phyloP scores from a whole-genome alignment of 2,888 invertebrate species.

The Axea sp. region DNA sequence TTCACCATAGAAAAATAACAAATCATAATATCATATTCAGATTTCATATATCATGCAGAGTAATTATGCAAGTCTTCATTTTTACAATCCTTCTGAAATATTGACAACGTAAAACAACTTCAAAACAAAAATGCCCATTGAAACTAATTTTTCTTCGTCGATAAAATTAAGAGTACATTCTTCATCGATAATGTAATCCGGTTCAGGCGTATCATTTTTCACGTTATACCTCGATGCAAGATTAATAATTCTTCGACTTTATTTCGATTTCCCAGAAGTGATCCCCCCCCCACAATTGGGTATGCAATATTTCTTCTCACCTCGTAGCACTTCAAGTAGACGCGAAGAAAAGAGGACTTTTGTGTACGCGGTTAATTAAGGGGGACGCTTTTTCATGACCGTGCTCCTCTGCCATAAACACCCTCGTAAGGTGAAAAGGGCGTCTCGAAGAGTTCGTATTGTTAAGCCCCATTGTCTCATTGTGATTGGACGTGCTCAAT shows the following conservation, averaged over 20 bases:
- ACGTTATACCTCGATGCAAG: constrained; percentile 60
- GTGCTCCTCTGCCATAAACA: constrained; percentile 75
- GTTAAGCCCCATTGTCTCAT: constrained; percentile 73
- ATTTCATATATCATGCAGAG: too few relatives aligned
- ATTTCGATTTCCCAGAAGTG: constrained; percentile 72
- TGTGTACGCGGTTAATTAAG: constrained; percentile 67
- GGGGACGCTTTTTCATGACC: constrained; percentile 73
- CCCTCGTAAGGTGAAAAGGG: constrained; percentile 66
- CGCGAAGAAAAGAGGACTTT: constrained; percentile 58
- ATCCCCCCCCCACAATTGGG: too few relatives aligned
- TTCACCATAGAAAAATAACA: too few relatives aligned
- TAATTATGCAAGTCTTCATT: too few relatives aligned
- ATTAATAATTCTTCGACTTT: constrained; percentile 70
- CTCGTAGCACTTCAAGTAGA: constrained; percentile 47
- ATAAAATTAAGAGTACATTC: too few relatives aligned
- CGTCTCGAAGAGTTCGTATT: constrained; percentile 67
- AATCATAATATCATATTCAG: too few relatives aligned
- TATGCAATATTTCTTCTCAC: constrained; percentile 47
- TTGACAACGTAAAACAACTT: too few relatives aligned
- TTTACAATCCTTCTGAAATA: too few relatives aligned
- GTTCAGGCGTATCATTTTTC: constrained; percentile 68
- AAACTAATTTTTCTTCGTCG: too few relatives aligned
- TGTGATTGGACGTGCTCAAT: constrained; percentile 68
- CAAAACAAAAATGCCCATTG: too few relatives aligned
- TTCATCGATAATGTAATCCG: constrained; percentile 32